Evolutionary conservation across 2,113 vertebrate species (phyloP).

Genomic region (Crocuta crocuta): DNA sequence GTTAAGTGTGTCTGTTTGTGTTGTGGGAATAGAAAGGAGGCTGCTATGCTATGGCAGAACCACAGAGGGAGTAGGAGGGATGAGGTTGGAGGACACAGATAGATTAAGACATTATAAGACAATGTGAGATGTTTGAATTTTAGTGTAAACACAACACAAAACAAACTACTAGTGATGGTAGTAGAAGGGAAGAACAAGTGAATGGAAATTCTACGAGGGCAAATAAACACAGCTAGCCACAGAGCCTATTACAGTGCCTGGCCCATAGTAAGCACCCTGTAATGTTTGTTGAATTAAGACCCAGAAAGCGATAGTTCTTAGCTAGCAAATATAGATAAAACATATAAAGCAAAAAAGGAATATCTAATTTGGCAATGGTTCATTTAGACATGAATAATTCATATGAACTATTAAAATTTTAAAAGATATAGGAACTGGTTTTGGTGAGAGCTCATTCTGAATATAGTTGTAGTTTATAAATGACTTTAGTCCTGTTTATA

Average conservation of each 20-base stretch:
- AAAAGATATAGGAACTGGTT: neutral
- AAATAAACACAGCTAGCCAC: neutral
- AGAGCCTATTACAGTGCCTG: neutral
- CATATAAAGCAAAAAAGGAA: neutral
- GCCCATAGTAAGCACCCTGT: neutral
- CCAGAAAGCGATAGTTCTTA: neutral
- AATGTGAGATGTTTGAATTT: neutral
- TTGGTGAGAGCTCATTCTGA: neutral
- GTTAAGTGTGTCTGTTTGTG: neutral
- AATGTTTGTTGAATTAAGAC: neutral
- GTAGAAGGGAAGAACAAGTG: neutral
- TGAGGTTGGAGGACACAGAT: neutral
- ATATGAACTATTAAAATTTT: neutral
- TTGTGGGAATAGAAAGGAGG: neutral
- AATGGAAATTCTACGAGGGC: neutral
- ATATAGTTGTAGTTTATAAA: conserved; percentile 35
- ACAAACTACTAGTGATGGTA: neutral
- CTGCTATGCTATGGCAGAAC: neutral
- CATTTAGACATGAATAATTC: conserved; percentile 15
- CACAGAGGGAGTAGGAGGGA: neutral
- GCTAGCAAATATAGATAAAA: neutral
- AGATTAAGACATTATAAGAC: neutral
- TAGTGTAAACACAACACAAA: neutral
- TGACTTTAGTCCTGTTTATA: neutral
- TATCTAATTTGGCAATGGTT: neutral